Percentiles rank a stretch among this genome's conserved stretches.
Evolutionary conservation across 1,140 invertebrate species (phyloP).

Genomic region (Lasioglossum albipes): DNA sequence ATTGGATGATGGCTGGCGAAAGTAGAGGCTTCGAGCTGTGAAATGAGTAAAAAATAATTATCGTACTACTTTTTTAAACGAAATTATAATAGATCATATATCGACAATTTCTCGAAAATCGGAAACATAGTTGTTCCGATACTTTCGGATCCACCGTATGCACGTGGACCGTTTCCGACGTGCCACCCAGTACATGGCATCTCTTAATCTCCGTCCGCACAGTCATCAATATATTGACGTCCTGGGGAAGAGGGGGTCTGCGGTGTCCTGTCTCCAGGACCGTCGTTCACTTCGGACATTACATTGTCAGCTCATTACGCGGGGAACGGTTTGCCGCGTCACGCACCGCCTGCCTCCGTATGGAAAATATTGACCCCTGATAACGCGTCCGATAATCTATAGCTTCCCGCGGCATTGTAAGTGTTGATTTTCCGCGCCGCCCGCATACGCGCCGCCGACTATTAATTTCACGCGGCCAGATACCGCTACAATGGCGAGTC

Average conservation of each 20-base stretch:
- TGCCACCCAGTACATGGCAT: constrained; percentile 46
- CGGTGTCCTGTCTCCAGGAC: constrained; percentile 15
- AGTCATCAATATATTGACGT: constrained; percentile 65
- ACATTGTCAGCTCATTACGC: constrained; percentile 70
- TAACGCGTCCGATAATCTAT: constrained; percentile 40
- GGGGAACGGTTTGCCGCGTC: constrained; percentile 58
- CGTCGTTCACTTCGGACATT: constrained; percentile 50
- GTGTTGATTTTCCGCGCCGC: constrained; percentile 44
- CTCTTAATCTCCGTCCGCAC: constrained; percentile 56
- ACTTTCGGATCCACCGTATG: no score
- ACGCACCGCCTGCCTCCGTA: constrained; percentile 59
- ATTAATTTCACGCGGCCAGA: constrained; percentile 55
- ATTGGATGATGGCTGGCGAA: no score
- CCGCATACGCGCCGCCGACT: constrained; percentile 41
- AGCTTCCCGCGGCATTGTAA: constrained; percentile 38
- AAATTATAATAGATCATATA: no score
- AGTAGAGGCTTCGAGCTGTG: no score
- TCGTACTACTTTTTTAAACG: no score
- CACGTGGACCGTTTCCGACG: constrained; percentile 4
- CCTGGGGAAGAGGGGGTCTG: background rate
- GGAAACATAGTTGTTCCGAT: no score
- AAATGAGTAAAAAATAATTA: no score
- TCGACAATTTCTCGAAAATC: no score
- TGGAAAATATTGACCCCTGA: constrained; percentile 64
- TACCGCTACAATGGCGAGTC: constrained; percentile 48